Evolutionary conservation across 2,797 vertebrate species (phyloP).

Genomic region (Microcaecilia unicolor): DNA sequence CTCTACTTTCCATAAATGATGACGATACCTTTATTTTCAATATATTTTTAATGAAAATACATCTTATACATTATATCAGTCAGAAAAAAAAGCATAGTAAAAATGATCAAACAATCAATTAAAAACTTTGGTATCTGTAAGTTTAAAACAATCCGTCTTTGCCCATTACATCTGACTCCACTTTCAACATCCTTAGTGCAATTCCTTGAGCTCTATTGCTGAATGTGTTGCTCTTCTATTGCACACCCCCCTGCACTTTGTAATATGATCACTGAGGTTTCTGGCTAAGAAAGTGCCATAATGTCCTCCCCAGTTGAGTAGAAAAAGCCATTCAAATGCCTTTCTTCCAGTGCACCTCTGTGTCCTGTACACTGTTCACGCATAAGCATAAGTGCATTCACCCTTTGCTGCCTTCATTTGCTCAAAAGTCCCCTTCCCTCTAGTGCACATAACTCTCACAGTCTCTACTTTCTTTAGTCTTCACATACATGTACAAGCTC

Average conservation of each 20-base stretch:
- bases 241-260: background rate
- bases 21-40: constrained; percentile 26
- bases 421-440: constrained; percentile 13
- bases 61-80: constrained; percentile 52
- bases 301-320: constrained; percentile 9
- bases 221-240: constrained; percentile 5
- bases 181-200: constrained; percentile 36
- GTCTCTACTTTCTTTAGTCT: too few relatives aligned
- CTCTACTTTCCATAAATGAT: too few relatives aligned
- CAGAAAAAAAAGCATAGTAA: constrained; percentile 43
- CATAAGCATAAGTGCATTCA: background rate
- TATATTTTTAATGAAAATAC: constrained; percentile 63
- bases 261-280: constrained; percentile 6
- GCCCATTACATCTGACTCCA: constrained; percentile 20
- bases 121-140: constrained; percentile 36
- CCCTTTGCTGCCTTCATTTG: constrained; percentile 12
- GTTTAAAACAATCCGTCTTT: constrained; percentile 32
- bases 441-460: constrained; percentile 25
- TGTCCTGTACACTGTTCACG: constrained; percentile 9
- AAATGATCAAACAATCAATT: constrained; percentile 50
- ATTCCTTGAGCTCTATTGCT: background rate
- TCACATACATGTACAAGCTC: constrained; percentile 33
- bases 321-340: constrained; percentile 13
- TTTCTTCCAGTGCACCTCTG: background rate
- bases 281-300: constrained; percentile 8